Base-by-base conservation (phyloP, 37 sponge, comb jelly and placozoan genomes). In the Dysidea cf. avara region DNA sequence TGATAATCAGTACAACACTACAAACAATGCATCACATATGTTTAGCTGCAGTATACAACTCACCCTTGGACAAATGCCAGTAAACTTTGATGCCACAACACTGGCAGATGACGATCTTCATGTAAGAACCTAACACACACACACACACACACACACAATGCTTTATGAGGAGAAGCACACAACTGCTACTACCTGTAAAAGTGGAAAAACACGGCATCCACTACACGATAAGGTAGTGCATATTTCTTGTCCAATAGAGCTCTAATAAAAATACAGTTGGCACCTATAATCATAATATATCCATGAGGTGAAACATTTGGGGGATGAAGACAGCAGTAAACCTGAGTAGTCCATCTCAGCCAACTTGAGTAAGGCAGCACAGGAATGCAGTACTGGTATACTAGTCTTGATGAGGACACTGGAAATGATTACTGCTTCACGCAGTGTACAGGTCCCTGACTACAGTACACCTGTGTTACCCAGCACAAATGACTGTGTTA, bases 321-420 rank as follows among this genome's bases (percentile, higher is more conserved):
- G n/a, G n/a, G n/a, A n/a, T n/a, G n/a, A n/a, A n/a, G n/a, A n/a
- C n/a, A n/a, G n/a, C n/a, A n/a, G n/a, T n/a, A n/a, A 12, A 43
- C 46, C 99, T 3, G 88, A 86, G 66, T 95, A 98, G 18, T 92
- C 91, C 93, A 92, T 90, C 77, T 98, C 99, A 12, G 99, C 93
- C 17, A 98, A 71, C 68, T 95, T 98, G 26, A 98, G 82, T 28
- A 98, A 34, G 11, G 96, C 93, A 16, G 99, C 99, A 66, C 90
- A 64, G 21, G 96, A 92, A 60, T 98, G 99, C 1, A 98, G 84
- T 66, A 95, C 81, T 22, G 99, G 95, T 7, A 98, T 56, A 58
- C 93, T 92, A 54, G 71, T 83, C 65, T 83, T 95, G 16, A 80
- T 83, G 50, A 98, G 53, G 34, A 95, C 85, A 63, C 99, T 98